These are phyloP conservation scores for Anser brachyrhynchus DNA, from an alignment of 2,113 vertebrate species.

Conservation along the genomic window DNA sequence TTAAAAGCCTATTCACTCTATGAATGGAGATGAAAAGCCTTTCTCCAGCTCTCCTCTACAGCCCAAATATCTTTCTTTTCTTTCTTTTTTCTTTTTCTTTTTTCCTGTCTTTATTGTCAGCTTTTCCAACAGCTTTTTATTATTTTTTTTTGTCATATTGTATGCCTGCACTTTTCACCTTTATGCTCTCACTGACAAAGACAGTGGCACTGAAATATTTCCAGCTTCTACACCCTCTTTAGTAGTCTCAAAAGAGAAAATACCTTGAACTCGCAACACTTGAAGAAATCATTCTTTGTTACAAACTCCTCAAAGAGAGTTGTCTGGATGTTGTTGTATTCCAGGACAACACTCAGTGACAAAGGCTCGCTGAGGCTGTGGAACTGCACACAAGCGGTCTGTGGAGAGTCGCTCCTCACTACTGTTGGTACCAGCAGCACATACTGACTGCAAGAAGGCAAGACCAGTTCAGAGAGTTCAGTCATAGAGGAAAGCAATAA, in stretches of 20 bases:
- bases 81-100: too few species aligned
- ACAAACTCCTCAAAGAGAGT: conserved; percentile 19
- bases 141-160: background rate
- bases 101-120: background rate
- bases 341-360: background rate
- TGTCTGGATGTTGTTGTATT: background rate
- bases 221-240: background rate
- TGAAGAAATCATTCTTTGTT: conserved; percentile 36
- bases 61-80: background rate
- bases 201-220: background rate
- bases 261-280: conserved; percentile 65
- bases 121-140: background rate
- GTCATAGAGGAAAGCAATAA: background rate
- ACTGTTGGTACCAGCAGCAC: conserved; percentile 53
- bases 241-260: background rate
- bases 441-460: conserved; percentile 56
- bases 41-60: background rate
- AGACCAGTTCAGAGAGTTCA: background rate
- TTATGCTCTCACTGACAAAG: background rate
- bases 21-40: background rate
- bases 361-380: conserved; percentile 36
- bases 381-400: conserved; percentile 57
- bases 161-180: background rate
- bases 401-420: background rate
- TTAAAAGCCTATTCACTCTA: background rate